Conservation (phyloP, 2,888 invertebrate species). For the Tuta absoluta region DNA sequence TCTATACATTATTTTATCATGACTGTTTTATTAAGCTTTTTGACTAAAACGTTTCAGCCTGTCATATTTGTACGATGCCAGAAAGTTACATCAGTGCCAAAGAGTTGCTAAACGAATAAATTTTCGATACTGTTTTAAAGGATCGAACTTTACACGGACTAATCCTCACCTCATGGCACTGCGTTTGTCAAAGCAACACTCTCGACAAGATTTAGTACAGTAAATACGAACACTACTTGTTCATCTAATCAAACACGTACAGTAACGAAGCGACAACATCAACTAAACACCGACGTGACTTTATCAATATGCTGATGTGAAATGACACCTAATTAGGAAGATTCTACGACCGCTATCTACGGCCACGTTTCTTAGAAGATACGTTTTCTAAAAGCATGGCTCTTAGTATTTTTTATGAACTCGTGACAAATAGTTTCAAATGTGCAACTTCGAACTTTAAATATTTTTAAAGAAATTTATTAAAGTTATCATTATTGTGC, state of each 20-base stretch:
- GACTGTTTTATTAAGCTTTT: too few relatives aligned
- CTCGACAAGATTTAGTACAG: conserved; percentile 51
- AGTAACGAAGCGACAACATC: conserved; percentile 73
- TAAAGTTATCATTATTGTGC: conserved; percentile 39
- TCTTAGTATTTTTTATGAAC: conserved; percentile 49
- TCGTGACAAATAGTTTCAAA: conserved; percentile 51
- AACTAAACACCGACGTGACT: conserved; percentile 69
- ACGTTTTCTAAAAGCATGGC: conserved; percentile 58
- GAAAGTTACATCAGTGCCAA: conserved; percentile 43
- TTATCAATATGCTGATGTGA: conserved; percentile 46
- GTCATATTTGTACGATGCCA: conserved; percentile 52
- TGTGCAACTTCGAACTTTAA: conserved; percentile 48
- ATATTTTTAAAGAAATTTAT: conserved; percentile 37
- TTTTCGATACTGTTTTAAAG: background rate
- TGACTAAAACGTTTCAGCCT: too few relatives aligned
- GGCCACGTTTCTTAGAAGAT: conserved; percentile 41
- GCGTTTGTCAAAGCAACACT: conserved; percentile 44
- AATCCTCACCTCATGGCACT: background rate
- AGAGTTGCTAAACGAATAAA: background rate
- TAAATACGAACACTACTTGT: conserved; percentile 62
- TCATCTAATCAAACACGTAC: conserved; percentile 64
- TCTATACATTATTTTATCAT: too few relatives aligned
- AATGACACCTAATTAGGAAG: conserved; percentile 52
- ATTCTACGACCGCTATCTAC: conserved; percentile 38
- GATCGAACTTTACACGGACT: background rate